phyloP scores from a whole-genome alignment of 2,888 invertebrate genomes.

The Pterostichus madidus region DNA sequence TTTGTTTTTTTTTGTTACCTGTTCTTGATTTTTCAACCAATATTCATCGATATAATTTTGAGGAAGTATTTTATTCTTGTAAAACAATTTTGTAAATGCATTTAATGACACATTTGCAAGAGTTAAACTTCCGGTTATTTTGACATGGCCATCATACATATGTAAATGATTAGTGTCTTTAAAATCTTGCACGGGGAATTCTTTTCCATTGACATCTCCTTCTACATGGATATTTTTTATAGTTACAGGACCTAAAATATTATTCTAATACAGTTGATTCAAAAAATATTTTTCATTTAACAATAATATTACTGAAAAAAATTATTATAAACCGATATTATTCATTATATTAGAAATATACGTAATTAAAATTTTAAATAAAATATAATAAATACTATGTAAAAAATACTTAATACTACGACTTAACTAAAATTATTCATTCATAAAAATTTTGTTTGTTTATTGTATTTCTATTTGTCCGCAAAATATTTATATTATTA shows the following conservation, averaged over 20 bases:
- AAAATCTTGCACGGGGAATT: slow-evolving; percentile 30
- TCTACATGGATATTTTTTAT: slow-evolving; percentile 47
- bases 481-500: no score
- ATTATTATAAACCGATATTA: no score
- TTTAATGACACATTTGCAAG: slow-evolving; percentile 14
- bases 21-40: slow-evolving; percentile 48
- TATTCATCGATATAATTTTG: slow-evolving; percentile 18
- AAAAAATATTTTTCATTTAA: neutral
- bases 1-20: neutral
- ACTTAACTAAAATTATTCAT: no score
- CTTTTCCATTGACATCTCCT: slow-evolving; percentile 34
- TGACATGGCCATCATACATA: slow-evolving; percentile 54
- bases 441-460: neutral
- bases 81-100: neutral
- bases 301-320: neutral
- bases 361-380: no score
- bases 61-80: slow-evolving; percentile 25
- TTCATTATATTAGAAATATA: no score
- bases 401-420: no score
- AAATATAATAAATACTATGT: no score
- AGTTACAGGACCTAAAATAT: slow-evolving; percentile 34
- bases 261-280: neutral
- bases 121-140: slow-evolving; percentile 50
- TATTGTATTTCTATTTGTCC: no score
- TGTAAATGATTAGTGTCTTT: slow-evolving; percentile 42